Percentiles rank a stretch among this genome's conserved stretches.
Evolutionary conservation across 2,888 invertebrate species (phyloP).

Genomic region (Trissolcus brochymenae): DNA sequence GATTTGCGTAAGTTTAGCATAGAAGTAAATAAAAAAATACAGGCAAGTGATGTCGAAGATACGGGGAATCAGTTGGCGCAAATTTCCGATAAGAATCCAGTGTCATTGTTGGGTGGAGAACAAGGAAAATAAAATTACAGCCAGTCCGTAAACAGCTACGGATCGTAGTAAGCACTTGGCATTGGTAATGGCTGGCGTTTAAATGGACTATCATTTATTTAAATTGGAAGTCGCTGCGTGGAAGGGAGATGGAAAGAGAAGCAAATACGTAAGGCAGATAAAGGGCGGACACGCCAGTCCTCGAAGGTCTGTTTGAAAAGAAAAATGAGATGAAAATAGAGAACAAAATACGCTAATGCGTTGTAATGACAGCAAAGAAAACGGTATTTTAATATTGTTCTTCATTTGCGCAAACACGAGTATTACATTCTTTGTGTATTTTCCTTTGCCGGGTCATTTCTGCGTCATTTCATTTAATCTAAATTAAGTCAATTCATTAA

Average conservation of each 20-base stretch:
- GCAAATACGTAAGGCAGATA: constrained; percentile 26
- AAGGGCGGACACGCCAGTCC: constrained; percentile 10
- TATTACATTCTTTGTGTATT: constrained; percentile 18
- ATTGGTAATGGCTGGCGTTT: constrained; percentile 69
- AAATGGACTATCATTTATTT: constrained; percentile 71
- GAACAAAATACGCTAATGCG: constrained; percentile 40
- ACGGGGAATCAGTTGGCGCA: constrained; percentile 58
- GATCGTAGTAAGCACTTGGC: constrained; percentile 62
- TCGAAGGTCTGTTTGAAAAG: constrained; percentile 27
- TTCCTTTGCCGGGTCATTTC: constrained; percentile 9
- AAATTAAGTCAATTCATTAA: constrained; percentile 18
- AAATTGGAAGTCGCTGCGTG: constrained; percentile 66
- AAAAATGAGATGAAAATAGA: constrained; percentile 40
- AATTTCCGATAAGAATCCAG: constrained; percentile 71
- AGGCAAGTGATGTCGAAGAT: constrained; percentile 27
- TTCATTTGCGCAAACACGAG: constrained; percentile 31
- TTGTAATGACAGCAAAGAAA: constrained; percentile 47
- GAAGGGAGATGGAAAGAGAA: constrained; percentile 29
- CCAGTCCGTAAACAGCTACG: constrained; percentile 49
- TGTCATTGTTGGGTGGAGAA: constrained; percentile 58
- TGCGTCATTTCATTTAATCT: too few relatives aligned
- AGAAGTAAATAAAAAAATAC: neutral
- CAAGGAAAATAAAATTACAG: constrained; percentile 69
- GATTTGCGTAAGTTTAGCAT: neutral
- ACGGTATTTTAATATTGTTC: constrained; percentile 37